Evolutionary conservation across 2,797 vertebrate genomes (phyloP).

Genomic region (Hemibagrus guttatus): DNA sequence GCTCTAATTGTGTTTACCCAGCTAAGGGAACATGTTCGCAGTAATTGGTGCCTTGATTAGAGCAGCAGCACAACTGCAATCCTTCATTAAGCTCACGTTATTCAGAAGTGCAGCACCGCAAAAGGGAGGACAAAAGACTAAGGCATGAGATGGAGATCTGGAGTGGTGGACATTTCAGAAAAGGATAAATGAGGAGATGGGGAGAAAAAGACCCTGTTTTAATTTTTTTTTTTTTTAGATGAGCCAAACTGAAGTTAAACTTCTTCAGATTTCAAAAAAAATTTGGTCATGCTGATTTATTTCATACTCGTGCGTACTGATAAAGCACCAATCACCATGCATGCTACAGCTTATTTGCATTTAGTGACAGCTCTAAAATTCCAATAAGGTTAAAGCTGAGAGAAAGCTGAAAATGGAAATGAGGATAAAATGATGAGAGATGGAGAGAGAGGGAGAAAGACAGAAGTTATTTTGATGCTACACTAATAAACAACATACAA

Average conservation of each 20-base stretch:
- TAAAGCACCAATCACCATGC: neutral
- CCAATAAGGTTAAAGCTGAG: too few relatives aligned
- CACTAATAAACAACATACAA: neutral
- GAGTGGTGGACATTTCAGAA: neutral
- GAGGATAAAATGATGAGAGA: neutral
- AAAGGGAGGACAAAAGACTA: constrained; percentile 7
- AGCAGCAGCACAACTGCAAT: constrained; percentile 47
- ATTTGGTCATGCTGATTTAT: neutral
- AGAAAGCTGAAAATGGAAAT: neutral
- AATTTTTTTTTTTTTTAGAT: constrained; percentile 1
- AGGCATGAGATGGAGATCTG: neutral
- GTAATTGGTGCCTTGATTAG: constrained; percentile 63
- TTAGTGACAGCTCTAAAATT: neutral
- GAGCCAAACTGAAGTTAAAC: neutral
- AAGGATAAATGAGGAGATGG: neutral
- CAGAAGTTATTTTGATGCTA: neutral
- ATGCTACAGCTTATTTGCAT: neutral
- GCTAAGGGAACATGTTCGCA: constrained; percentile 57
- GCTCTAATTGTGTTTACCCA: constrained; percentile 63
- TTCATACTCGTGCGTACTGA: neutral
- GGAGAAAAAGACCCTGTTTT: neutral
- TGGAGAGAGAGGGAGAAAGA: neutral
- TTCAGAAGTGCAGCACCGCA: constrained; percentile 28
- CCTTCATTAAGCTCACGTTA: constrained; percentile 50
- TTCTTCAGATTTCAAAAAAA: neutral